Percentiles rank a stretch among this genome's conserved stretches.
These are phyloP conservation scores for Podotricha telesiphe DNA, from an alignment of 2,888 invertebrate species.

Conservation along the genomic window DNA sequence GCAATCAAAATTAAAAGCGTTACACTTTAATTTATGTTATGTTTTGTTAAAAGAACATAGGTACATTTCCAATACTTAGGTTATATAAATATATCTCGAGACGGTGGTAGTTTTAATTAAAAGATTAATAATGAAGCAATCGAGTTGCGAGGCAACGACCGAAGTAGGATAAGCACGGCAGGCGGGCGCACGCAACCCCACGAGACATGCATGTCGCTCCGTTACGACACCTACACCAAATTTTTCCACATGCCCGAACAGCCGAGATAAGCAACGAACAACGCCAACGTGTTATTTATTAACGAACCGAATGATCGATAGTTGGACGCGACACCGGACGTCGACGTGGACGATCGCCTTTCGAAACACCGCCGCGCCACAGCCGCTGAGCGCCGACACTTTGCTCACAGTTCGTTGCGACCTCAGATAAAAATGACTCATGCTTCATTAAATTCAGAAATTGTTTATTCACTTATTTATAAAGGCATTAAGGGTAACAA, in stretches of 20 bases:
- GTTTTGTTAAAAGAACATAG: neutral
- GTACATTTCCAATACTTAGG: constrained; percentile 33
- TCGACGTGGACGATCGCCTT: constrained; percentile 73
- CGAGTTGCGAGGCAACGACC: constrained; percentile 66
- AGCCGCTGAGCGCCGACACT: constrained; percentile 56
- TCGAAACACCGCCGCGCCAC: constrained; percentile 68
- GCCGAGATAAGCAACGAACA: constrained; percentile 78
- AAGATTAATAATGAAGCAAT: constrained; percentile 67
- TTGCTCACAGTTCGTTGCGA: constrained; percentile 56
- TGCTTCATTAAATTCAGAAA: constrained; percentile 57
- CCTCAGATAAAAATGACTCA: constrained; percentile 64
- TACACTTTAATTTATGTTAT: neutral
- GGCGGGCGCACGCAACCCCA: constrained; percentile 71
- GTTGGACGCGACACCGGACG: constrained; percentile 82
- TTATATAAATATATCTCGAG: constrained; percentile 37
- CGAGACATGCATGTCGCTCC: constrained; percentile 78
- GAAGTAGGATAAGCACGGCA: constrained; percentile 65
- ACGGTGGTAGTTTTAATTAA: constrained; percentile 65
- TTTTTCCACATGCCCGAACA: constrained; percentile 83
- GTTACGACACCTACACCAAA: constrained; percentile 83
- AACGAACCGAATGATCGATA: constrained; percentile 84
- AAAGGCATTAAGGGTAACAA: constrained; percentile 19
- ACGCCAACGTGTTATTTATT: constrained; percentile 83
- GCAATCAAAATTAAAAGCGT: neutral
- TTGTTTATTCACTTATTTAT: constrained; percentile 52